Evolutionary conservation across 92 coral and sea anemone species (phyloP).

Genomic region (Parazoanthus darwini): DNA sequence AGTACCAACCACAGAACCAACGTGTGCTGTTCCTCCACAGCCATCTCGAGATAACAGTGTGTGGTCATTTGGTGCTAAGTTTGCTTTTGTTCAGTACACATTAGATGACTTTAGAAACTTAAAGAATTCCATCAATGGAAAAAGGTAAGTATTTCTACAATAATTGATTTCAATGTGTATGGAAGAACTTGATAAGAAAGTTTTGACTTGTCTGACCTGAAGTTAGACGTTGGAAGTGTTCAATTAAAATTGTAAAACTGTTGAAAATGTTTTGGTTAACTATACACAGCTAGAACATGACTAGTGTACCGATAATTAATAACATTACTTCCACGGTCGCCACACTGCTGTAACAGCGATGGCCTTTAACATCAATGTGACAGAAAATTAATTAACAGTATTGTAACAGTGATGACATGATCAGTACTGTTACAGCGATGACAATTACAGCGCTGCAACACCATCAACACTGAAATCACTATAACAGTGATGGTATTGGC

Average conservation of each 20-base stretch:
- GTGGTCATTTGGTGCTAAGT: slow-evolving; percentile 26
- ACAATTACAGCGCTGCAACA: too few relatives aligned
- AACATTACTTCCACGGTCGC: too few relatives aligned
- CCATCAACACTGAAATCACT: too few relatives aligned
- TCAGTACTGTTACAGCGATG: too few relatives aligned
- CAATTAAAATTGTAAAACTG: not conserved
- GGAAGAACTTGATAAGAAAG: not conserved
- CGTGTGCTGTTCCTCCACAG: not conserved
- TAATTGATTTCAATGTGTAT: not conserved
- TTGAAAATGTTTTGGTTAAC: not conserved
- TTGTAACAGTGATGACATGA: too few relatives aligned
- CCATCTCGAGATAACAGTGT: slow-evolving; percentile 2
- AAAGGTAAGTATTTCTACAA: not conserved
- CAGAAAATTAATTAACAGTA: too few relatives aligned
- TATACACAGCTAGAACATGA: too few relatives aligned
- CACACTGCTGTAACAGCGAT: too few relatives aligned
- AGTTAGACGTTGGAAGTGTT: not conserved
- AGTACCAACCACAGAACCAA: slow-evolving; percentile 2
- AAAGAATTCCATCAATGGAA: slow-evolving; percentile 17
- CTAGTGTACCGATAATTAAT: too few relatives aligned
- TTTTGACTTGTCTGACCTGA: not conserved
- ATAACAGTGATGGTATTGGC: too few relatives aligned
- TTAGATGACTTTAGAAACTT: not conserved
- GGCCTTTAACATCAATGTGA: too few relatives aligned
- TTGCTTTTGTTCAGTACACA: not conserved